Conservation (phyloP, 2,888 invertebrate genomes). For the Pyrrhia umbra region DNA sequence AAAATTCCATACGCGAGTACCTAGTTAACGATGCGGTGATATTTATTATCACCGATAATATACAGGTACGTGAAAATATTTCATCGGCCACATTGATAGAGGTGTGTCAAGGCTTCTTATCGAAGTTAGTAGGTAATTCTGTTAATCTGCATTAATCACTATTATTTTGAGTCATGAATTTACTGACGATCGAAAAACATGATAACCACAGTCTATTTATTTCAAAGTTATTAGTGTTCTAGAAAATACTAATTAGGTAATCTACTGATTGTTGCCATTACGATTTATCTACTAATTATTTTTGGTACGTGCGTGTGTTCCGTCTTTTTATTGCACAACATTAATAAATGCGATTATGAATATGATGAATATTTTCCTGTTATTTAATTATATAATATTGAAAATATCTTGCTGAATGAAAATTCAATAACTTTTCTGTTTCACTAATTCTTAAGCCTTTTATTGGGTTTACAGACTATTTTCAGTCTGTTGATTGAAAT, state of each 20-base stretch:
- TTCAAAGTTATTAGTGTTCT: not conserved
- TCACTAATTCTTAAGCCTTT: no score
- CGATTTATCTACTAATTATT: not conserved
- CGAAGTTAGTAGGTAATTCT: not conserved
- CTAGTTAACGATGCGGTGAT: no score
- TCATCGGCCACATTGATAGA: not conserved
- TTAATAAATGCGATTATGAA: not conserved
- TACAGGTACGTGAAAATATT: not conserved
- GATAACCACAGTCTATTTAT: no score
- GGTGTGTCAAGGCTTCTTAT: not conserved
- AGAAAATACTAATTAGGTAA: not conserved
- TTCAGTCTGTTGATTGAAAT: no score
- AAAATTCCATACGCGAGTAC: no score
- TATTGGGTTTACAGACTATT: no score
- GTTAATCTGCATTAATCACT: not conserved
- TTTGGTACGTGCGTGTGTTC: no score
- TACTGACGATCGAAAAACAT: not conserved
- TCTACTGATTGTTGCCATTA: not conserved
- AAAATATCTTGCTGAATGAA: no score
- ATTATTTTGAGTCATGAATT: not conserved
- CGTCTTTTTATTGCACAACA: not conserved
- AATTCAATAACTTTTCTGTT: no score
- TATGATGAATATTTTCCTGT: not conserved
- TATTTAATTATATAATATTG: no score
- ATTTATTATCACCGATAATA: not conserved